A percentile compares a stretch with the other conserved stretches of the same genome.
Evolutionary conservation across 2,888 invertebrate genomes (phyloP).

Genomic region (Salticus scenicus): DNA sequence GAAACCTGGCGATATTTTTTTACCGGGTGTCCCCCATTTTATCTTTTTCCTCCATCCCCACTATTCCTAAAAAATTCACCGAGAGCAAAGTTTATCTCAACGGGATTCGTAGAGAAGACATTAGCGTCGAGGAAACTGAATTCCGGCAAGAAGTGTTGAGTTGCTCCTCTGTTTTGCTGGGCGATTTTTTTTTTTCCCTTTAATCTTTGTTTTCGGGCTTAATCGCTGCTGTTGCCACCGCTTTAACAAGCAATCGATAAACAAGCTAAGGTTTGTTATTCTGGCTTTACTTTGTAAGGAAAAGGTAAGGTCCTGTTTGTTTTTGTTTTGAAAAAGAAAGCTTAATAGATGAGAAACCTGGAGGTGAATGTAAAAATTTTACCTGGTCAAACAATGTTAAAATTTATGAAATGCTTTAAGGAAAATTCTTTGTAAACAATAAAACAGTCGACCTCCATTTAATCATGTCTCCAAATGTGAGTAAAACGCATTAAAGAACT

Average conservation of each 20-base stretch:
- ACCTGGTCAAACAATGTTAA: too few species aligned
- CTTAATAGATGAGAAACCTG: too few species aligned
- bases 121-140: constrained; percentile 57
- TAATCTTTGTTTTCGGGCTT: neutral
- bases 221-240: constrained; percentile 33
- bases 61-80: neutral
- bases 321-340: too few species aligned
- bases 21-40: neutral
- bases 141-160: constrained; percentile 52
- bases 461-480: too few species aligned
- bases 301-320: too few species aligned
- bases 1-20: constrained; percentile 22
- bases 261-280: too few species aligned
- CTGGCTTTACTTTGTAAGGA: too few species aligned
- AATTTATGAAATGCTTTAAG: too few species aligned
- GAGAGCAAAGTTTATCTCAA: constrained; percentile 51
- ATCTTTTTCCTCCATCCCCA: neutral
- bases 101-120: constrained; percentile 54
- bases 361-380: too few species aligned
- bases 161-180: neutral
- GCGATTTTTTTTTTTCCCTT: neutral
- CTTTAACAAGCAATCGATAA: constrained; percentile 33
- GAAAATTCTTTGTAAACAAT: too few species aligned
- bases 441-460: too few species aligned
- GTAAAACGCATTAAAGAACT: too few species aligned